Percentiles rank a stretch among this genome's conserved stretches.
Evolutionary conservation across 2,113 vertebrate genomes (phyloP).

Genomic region (Eurystomus gularis): DNA sequence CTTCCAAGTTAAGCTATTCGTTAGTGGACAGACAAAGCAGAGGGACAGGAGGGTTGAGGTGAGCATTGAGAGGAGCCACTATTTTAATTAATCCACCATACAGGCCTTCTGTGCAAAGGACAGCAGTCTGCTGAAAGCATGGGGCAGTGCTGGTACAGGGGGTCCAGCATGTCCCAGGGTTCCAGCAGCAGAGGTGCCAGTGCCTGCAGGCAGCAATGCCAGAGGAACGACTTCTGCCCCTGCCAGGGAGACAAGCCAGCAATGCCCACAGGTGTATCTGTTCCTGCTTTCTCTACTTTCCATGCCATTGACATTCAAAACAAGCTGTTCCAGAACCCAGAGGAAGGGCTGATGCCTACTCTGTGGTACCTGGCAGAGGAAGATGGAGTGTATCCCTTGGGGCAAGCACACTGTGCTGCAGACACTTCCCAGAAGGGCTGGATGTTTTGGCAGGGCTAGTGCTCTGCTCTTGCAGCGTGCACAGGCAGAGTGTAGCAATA

Average conservation of each 20-base stretch:
- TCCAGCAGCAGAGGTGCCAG: not conserved
- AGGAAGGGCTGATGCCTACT: not conserved
- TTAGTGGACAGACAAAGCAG: not conserved
- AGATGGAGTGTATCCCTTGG: accelerated
- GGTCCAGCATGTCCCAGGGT: accelerated
- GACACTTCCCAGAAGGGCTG: not conserved
- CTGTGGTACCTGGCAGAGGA: not conserved
- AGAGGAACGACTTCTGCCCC: accelerated
- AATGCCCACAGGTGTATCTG: not conserved
- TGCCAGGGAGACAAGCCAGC: not conserved
- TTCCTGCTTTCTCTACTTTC: not conserved
- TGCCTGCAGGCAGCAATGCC: not conserved
- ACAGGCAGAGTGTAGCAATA: not conserved
- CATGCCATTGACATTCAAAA: not conserved
- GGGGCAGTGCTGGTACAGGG: not conserved
- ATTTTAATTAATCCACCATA: not conserved
- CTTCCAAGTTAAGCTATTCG: not conserved
- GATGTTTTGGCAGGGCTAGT: not conserved
- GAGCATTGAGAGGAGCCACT: not conserved
- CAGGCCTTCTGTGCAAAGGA: not conserved
- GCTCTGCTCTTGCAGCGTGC: not conserved
- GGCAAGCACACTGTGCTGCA: not conserved
- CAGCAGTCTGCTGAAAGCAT: not conserved
- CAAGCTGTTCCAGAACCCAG: not conserved
- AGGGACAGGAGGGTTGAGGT: not conserved